phyloP scores from a whole-genome alignment of 2,113 vertebrate species.

The Sprattus sprattus region DNA sequence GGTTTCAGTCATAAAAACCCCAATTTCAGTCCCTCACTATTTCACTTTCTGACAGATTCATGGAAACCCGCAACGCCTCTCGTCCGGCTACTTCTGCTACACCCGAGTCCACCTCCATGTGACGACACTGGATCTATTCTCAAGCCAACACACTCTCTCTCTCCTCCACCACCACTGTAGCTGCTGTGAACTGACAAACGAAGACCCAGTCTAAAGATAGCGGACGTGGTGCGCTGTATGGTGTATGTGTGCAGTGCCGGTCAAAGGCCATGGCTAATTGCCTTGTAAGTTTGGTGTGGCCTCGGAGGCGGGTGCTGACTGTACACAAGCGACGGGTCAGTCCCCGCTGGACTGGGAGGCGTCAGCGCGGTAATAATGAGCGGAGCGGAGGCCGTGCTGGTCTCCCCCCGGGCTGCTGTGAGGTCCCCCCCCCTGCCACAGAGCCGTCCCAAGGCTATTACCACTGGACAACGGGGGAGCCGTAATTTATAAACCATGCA shows the following conservation, averaged over 20 bases:
- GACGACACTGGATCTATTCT: neutral
- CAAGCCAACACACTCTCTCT: neutral
- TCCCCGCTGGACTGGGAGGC: neutral
- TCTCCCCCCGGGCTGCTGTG: slow-evolving; percentile 11
- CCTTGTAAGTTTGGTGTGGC: neutral
- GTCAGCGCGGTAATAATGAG: neutral
- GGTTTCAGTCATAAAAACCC: slow-evolving; percentile 61
- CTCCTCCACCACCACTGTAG: neutral
- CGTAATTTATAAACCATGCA: slow-evolving; percentile 60
- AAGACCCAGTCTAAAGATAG: neutral
- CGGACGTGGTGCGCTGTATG: neutral
- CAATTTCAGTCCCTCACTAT: slow-evolving; percentile 53
- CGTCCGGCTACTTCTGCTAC: neutral
- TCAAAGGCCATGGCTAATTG: neutral
- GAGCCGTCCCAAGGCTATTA: slow-evolving; percentile 36
- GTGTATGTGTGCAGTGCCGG: neutral
- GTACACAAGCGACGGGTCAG: neutral
- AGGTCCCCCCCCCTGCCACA: slow-evolving; percentile 35
- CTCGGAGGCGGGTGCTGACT: neutral
- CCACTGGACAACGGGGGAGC: slow-evolving; percentile 37
- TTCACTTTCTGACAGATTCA: slow-evolving; percentile 12
- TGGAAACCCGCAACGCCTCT: neutral
- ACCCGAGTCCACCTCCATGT: neutral
- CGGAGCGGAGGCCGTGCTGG: neutral
- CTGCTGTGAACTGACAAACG: neutral